Evolutionary conservation across 2,888 invertebrate species (phyloP).

Genomic region (Autographa gamma): DNA sequence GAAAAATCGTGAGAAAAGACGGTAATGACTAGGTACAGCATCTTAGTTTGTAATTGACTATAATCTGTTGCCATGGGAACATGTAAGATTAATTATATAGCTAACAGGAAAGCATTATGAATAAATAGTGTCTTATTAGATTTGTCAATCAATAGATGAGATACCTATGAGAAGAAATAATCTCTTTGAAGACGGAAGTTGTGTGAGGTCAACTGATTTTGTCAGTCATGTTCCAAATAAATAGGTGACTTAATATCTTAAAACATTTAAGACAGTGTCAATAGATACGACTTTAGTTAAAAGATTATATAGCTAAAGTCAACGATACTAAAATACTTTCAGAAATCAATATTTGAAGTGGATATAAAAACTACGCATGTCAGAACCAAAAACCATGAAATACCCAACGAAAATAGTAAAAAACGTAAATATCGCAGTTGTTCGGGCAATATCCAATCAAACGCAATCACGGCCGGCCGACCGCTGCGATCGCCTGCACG

Average conservation of each 20-base stretch:
- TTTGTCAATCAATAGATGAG: neutral
- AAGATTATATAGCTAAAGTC: no score
- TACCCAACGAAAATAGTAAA: neutral
- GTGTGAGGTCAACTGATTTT: no score
- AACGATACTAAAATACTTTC: no score
- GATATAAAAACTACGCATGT: neutral
- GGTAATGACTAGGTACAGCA: constrained; percentile 13
- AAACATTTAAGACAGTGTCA: no score
- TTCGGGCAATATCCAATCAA: neutral
- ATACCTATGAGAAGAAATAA: neutral
- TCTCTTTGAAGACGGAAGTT: neutral
- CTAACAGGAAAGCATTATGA: neutral
- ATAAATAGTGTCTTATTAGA: neutral
- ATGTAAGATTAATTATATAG: constrained; percentile 16
- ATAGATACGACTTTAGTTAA: no score
- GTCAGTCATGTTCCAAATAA: no score
- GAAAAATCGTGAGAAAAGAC: constrained; percentile 30
- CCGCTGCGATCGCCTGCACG: constrained; percentile 11
- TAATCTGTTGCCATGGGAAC: constrained; percentile 1
- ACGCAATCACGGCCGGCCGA: neutral
- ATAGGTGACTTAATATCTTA: no score
- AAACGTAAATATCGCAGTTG: constrained; percentile 11
- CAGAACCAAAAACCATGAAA: neutral
- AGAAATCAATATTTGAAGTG: no score
- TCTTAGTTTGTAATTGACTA: neutral